These are phyloP conservation scores for Halictus ligatus DNA, from an alignment of 2,888 invertebrate species.

Conservation along the genomic window DNA sequence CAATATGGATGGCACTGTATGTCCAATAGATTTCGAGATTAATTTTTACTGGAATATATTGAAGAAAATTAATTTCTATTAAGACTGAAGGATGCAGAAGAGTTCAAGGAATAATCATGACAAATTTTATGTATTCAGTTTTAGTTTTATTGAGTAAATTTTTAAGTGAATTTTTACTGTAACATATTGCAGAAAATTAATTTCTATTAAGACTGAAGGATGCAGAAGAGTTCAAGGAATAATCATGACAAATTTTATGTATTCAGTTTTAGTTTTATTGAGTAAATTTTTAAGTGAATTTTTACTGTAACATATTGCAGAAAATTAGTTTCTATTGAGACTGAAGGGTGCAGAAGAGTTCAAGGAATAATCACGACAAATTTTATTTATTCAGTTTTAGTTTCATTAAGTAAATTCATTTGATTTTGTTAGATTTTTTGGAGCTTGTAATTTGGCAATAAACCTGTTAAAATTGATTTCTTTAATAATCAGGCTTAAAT, in stretches of 20 bases:
- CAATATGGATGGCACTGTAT: not conserved
- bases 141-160: too few relatives aligned
- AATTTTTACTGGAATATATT: not conserved
- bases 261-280: too few relatives aligned
- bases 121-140: too few relatives aligned
- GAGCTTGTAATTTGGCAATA: not conserved
- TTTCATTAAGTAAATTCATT: too few relatives aligned
- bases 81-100: not conserved
- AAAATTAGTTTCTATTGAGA: not conserved
- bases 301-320: too few relatives aligned
- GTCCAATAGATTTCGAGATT: not conserved
- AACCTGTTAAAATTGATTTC: too few relatives aligned
- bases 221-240: too few relatives aligned
- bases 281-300: not conserved
- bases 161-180: not conserved
- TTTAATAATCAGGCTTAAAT: not conserved
- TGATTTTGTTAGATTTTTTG: too few relatives aligned
- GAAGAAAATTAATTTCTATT: not conserved
- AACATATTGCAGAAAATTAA: not conserved
- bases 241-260: too few relatives aligned
- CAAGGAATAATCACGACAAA: too few relatives aligned
- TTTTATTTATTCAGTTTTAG: too few relatives aligned
- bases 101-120: too few relatives aligned
- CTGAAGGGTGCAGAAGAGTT: not conserved
- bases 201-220: not conserved